Percentiles rank a stretch among this genome's conserved stretches.
Conservation (phyloP, 2,888 invertebrate species). For the Zygothrica quintamaculata region DNA sequence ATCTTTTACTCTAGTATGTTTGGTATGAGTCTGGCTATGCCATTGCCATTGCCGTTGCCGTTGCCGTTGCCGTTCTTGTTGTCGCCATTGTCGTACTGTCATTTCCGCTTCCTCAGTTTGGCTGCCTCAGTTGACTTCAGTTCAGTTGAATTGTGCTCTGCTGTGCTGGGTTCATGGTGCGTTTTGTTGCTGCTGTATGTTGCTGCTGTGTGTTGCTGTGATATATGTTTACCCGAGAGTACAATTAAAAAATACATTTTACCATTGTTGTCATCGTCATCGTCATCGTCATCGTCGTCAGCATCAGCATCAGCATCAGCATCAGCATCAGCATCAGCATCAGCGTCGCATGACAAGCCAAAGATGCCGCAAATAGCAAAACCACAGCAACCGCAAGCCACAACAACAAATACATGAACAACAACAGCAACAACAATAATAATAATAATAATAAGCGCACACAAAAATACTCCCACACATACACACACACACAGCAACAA, state of each 20-base stretch:
- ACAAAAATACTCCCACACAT: conserved; percentile 6
- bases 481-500: conserved; percentile 28
- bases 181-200: conserved; percentile 35
- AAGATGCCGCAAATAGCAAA: conserved; percentile 75
- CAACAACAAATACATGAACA: conserved; percentile 34
- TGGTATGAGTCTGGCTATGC: neutral
- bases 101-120: conserved; percentile 73
- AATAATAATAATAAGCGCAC: conserved; percentile 21
- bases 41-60: conserved; percentile 49
- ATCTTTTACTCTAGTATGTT: neutral
- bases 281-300: conserved; percentile 49
- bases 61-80: conserved; percentile 69
- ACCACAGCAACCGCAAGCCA: conserved; percentile 55
- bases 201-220: conserved; percentile 43
- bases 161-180: conserved; percentile 64
- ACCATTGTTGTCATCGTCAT: conserved; percentile 67
- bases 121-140: conserved; percentile 33
- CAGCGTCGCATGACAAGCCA: conserved; percentile 71
- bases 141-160: conserved; percentile 56
- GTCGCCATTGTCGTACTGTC: conserved; percentile 73
- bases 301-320: conserved; percentile 37
- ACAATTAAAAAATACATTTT: conserved; percentile 79
- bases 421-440: conserved; percentile 28
- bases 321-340: conserved; percentile 41
- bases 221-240: conserved; percentile 76